phyloP scores from a whole-genome alignment of 1,140 invertebrate species.

The Aphaenogaster ashmeadi region DNA sequence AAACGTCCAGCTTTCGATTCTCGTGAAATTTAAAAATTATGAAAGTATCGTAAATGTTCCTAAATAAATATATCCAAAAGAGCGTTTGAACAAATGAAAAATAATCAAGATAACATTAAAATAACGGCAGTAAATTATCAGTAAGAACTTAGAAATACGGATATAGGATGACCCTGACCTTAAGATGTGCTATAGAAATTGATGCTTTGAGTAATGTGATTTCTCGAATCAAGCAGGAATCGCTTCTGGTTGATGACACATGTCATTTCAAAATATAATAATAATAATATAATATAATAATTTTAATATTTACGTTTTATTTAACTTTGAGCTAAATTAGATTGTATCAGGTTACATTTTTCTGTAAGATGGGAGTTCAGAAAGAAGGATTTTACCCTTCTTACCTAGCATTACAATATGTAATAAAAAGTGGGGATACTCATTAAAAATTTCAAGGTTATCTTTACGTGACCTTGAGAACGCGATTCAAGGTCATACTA shows the following conservation, averaged over 20 bases:
- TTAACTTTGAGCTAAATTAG: background rate
- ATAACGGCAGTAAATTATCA: background rate
- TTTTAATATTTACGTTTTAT: background rate
- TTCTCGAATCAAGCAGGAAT: background rate
- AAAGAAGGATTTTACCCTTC: no score
- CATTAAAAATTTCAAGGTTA: no score
- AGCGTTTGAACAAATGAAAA: background rate
- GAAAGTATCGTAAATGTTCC: background rate
- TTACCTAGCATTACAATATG: no score
- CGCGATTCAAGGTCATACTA: no score
- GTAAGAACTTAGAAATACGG: background rate
- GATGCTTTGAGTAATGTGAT: background rate
- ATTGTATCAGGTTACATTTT: background rate
- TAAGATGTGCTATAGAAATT: background rate
- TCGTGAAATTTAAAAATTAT: background rate
- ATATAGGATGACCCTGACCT: background rate
- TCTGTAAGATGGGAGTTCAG: background rate
- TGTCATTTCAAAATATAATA: background rate
- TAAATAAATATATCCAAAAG: background rate
- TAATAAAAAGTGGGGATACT: no score
- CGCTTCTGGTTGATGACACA: background rate
- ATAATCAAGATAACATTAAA: background rate
- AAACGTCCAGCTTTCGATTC: background rate
- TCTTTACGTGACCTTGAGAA: no score
- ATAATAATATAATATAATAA: no score